Base-by-base conservation (phyloP, 2,113 vertebrate species). In the Notarius quadriscutis region DNA sequence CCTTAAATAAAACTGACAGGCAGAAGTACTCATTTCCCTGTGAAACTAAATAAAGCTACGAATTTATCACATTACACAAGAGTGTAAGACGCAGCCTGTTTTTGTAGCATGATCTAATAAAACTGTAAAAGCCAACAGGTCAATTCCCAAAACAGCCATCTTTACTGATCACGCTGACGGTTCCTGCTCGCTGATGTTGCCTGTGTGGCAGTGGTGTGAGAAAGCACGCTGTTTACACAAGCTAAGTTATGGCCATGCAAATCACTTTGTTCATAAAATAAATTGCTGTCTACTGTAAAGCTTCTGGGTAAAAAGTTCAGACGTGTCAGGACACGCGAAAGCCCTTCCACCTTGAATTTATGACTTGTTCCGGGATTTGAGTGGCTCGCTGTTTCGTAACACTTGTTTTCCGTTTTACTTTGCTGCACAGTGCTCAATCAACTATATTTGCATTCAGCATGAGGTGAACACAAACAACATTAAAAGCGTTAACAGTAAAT, bases 241-340 rank as follows among this genome's bases (percentile, higher is more conserved):
- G n/a, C 17, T 78, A 77, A 84, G 65, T 69, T 86, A 87, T 69
- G 81, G 65, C 63, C 65, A 50, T 63, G 77, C 55, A 86, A 89
- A 83, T 4, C 41, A 48, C 67, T 65, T 17, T 67, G 75, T 86
- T 84, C 91, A 91, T 93, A 91, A 89, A 91, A 93, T 93, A 86
- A 84, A 84, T 82, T 27, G 12, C 50, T 84, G 91, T 91, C 92
- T 93, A 87, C 87, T 75, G 89, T 90, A 77, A 89, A 88, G 74
- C 89, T 91, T 78, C 88, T 88, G 91, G 90, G 92, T 91, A 93
- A 94, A 93, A 88, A 94, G 93, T 94, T 94, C 93, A 89, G 57
- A 84, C 74, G 41, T 87, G 83, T 85, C 81, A 92, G 91, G 92
- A 93, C 92, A 91, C 88, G 87, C 51, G 87, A 92, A 91, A 89